Evolutionary conservation across 92 coral and sea anemone genomes (phyloP).

Genomic region (Bergia sp.): DNA sequence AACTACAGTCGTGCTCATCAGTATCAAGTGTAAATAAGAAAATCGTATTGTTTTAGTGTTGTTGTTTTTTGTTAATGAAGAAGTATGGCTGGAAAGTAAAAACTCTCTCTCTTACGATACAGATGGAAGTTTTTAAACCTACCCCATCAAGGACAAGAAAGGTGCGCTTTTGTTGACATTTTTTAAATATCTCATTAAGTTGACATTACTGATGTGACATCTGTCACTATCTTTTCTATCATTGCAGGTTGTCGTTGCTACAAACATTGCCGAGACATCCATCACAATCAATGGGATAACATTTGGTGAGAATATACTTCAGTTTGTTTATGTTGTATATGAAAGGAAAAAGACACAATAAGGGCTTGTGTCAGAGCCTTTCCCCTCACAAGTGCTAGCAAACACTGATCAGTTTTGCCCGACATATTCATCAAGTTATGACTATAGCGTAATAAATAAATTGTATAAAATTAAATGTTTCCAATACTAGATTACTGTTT

Average conservation of each 20-base stretch:
- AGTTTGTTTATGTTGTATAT: background rate
- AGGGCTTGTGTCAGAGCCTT: too few relatives aligned
- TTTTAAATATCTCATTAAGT: too few relatives aligned
- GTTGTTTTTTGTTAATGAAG: background rate
- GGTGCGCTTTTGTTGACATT: slow-evolving; percentile 32
- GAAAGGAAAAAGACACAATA: background rate
- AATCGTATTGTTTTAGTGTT: background rate
- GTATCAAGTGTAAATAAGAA: background rate
- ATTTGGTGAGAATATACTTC: slow-evolving; percentile 59
- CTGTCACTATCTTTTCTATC: background rate
- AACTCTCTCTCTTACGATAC: background rate
- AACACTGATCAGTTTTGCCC: too few relatives aligned
- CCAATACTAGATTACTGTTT: too few relatives aligned
- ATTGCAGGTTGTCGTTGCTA: slow-evolving; percentile 87
- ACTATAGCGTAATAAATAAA: too few relatives aligned
- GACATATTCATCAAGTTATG: too few relatives aligned
- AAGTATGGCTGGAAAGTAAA: background rate
- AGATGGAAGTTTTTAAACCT: slow-evolving; percentile 85
- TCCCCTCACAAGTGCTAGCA: too few relatives aligned
- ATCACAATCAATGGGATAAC: slow-evolving; percentile 96
- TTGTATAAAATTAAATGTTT: too few relatives aligned
- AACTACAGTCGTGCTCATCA: too few relatives aligned
- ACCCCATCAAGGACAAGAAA: slow-evolving; percentile 85
- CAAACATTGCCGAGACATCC: slow-evolving; percentile 98
- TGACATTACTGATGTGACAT: background rate